phyloP scores from a whole-genome alignment of 2,113 vertebrate genomes.

The Hipposideros armiger region DNA sequence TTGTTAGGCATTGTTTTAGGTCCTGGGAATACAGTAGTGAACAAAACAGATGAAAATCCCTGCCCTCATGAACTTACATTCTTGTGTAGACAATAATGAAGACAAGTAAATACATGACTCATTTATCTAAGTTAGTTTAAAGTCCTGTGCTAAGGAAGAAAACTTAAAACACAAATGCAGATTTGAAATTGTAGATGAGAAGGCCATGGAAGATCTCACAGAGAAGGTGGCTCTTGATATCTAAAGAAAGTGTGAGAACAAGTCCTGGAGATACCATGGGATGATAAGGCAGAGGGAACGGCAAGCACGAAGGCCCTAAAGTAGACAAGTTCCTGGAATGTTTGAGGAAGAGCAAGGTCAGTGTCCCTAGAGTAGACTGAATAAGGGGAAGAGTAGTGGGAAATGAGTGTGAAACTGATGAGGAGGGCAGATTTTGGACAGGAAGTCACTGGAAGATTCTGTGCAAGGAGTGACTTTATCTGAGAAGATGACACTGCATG shows the following conservation, averaged over 20 bases:
- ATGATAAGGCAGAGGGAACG: not conserved
- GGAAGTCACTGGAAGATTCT: not conserved
- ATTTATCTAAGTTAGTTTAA: slow-evolving; percentile 49
- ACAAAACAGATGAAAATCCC: slow-evolving; percentile 27
- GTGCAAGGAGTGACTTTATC: not conserved
- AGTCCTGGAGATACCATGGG: not conserved
- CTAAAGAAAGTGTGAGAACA: not conserved
- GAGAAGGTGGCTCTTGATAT: not conserved
- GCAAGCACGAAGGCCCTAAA: not conserved
- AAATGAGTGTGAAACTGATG: not conserved
- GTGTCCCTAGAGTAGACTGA: not conserved
- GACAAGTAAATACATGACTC: not conserved
- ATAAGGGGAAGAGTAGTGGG: not conserved
- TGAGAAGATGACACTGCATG: not conserved
- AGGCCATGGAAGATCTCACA: not conserved
- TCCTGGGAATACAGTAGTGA: not conserved
- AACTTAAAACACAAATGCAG: not conserved
- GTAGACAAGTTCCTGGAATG: not conserved
- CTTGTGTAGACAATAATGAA: not conserved
- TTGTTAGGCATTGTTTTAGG: not conserved
- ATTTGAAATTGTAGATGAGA: slow-evolving; percentile 38
- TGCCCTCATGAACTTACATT: not conserved
- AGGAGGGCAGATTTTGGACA: not conserved
- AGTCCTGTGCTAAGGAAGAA: slow-evolving; percentile 46
- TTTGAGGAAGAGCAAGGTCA: slow-evolving; percentile 26